Conservation (phyloP, 2,797 vertebrate genomes). For the Sebastes baramenuke region DNA sequence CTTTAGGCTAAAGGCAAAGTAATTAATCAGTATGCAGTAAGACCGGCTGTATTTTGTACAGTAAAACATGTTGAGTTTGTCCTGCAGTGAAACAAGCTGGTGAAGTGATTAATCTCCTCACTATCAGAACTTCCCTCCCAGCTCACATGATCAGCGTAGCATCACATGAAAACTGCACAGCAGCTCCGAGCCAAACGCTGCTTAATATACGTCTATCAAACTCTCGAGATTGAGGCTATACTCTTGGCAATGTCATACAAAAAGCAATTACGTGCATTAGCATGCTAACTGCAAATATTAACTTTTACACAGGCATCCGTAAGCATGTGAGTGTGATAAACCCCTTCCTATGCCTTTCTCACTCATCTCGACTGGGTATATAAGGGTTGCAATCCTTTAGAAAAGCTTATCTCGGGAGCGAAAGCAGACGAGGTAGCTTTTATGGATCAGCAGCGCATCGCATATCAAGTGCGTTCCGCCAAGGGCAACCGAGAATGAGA, state of each 20-base stretch:
- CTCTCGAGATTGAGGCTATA: not conserved
- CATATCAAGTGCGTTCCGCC: conserved; percentile 39
- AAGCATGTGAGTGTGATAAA: not conserved
- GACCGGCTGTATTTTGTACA: not conserved
- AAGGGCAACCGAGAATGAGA: conserved; percentile 31
- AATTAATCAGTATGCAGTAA: not conserved
- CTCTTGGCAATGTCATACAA: not conserved
- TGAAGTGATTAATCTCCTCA: conserved; percentile 11
- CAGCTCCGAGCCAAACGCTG: not conserved
- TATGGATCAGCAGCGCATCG: conserved; percentile 14
- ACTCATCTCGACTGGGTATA: not conserved
- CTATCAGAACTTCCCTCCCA: not conserved
- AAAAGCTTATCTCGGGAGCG: not conserved
- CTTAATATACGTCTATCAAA: not conserved
- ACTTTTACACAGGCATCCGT: not conserved
- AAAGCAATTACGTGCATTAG: not conserved
- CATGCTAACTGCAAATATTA: not conserved
- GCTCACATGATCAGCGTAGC: not conserved
- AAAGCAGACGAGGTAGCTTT: conserved; percentile 5
- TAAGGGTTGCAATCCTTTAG: not conserved
- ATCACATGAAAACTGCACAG: not conserved
- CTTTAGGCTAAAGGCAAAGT: not conserved
- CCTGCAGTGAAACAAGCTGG: conserved; percentile 5
- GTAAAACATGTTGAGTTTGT: conserved; percentile 13
- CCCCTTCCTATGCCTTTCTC: not conserved